Conservation (phyloP, 2,113 vertebrate genomes). For the Eulemur rufifrons region DNA sequence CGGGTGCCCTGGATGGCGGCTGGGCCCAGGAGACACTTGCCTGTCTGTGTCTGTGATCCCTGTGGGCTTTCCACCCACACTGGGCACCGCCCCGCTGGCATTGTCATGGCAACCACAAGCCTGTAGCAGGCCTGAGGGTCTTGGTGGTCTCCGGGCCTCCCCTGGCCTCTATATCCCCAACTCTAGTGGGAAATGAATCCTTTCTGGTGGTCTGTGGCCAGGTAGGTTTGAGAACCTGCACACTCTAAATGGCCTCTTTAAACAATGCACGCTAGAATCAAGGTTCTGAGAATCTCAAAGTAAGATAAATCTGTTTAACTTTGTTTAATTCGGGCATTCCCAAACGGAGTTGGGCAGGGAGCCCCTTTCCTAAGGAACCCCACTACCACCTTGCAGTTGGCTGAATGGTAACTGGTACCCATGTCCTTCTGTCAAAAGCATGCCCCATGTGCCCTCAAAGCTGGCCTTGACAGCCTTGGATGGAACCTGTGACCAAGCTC, state of each 20-base stretch:
- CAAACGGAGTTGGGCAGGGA: neutral
- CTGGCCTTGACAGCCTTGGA: neutral
- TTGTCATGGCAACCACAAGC: neutral
- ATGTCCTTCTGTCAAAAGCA: neutral
- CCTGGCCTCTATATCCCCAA: neutral
- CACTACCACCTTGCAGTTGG: neutral
- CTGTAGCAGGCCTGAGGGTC: neutral
- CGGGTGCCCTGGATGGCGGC: neutral
- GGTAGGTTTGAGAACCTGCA: neutral
- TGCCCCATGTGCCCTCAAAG: neutral
- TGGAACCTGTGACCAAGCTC: neutral
- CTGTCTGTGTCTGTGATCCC: neutral
- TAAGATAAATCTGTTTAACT: neutral
- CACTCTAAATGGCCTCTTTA: neutral
- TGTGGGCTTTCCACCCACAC: neutral
- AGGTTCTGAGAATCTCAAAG: neutral
- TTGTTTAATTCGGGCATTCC: neutral
- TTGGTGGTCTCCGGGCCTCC: too few relatives aligned
- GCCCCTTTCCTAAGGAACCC: neutral
- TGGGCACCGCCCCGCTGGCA: neutral
- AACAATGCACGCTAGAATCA: too few relatives aligned
- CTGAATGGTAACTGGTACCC: neutral
- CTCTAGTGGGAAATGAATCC: neutral
- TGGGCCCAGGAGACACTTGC: neutral
- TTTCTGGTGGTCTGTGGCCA: neutral